Conservation (phyloP, 2,888 invertebrate genomes). For the Chrysodeixis includens region DNA sequence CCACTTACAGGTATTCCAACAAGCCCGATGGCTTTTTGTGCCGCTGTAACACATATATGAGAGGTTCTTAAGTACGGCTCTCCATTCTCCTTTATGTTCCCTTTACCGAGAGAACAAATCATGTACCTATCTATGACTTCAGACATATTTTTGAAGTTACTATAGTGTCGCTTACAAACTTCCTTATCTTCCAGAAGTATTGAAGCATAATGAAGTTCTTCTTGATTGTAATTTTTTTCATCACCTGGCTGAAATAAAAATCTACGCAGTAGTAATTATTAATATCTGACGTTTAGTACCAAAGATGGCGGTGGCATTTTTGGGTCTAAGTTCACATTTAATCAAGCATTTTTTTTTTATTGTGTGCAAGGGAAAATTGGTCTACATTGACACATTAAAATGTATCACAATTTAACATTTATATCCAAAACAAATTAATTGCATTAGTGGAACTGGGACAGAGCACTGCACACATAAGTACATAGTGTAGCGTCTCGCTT, state of each 20-base stretch:
- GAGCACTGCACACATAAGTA: too few species aligned
- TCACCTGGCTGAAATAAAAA: slow-evolving; percentile 53
- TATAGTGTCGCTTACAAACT: slow-evolving; percentile 56
- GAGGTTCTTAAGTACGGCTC: slow-evolving; percentile 15
- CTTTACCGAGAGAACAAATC: slow-evolving; percentile 61
- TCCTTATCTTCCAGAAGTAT: slow-evolving; percentile 51
- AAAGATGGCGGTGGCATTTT: too few species aligned
- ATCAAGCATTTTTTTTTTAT: too few species aligned
- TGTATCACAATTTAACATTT: too few species aligned
- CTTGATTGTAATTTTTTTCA: slow-evolving; percentile 51
- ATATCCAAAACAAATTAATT: too few species aligned
- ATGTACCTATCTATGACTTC: slow-evolving; percentile 64
- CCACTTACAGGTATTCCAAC: slow-evolving; percentile 24
- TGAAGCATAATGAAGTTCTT: slow-evolving; percentile 52
- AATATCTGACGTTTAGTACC: not conserved
- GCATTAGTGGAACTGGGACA: too few species aligned
- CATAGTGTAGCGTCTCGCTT: too few species aligned
- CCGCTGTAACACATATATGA: slow-evolving; percentile 11
- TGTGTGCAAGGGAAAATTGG: too few species aligned
- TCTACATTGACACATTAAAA: too few species aligned
- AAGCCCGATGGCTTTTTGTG: not conserved
- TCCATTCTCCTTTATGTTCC: slow-evolving; percentile 51
- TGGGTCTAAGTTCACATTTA: too few species aligned
- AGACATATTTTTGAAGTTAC: slow-evolving; percentile 31
- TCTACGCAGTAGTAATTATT: not conserved